phyloP scores from a whole-genome alignment of 2,113 vertebrate genomes.

The Podiceps cristatus region DNA sequence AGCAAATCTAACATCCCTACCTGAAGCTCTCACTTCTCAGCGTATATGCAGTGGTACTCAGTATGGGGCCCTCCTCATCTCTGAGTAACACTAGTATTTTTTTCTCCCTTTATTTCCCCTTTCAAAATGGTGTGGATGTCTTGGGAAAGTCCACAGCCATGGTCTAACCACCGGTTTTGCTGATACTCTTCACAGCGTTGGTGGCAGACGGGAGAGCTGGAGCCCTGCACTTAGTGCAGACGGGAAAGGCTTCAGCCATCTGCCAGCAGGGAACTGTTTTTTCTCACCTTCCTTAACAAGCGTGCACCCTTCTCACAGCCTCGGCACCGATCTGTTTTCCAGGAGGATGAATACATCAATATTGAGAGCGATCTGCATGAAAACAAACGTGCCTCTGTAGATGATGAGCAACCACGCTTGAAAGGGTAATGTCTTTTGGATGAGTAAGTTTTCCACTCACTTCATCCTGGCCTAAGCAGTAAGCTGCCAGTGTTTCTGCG shows the following conservation, averaged over 20 bases:
- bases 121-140: background rate
- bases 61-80: background rate
- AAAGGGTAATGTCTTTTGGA: slow-evolving; percentile 73
- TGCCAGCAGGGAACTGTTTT: background rate
- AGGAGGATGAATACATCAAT: slow-evolving; percentile 64
- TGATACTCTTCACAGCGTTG: background rate
- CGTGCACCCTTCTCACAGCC: background rate
- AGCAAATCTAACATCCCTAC: background rate
- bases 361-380: slow-evolving; percentile 39
- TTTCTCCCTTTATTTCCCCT: background rate
- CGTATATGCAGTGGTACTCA: rapidly evolving
- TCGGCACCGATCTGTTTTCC: slow-evolving; percentile 22
- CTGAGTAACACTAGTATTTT: background rate
- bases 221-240: rapidly evolving
- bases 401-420: background rate
- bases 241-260: background rate
- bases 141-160: background rate
- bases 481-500: background rate
- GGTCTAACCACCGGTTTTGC: background rate
- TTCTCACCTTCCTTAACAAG: background rate
- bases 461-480: background rate
- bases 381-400: background rate
- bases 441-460: background rate
- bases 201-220: background rate
- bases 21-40: background rate